Evolutionary conservation across 2,113 vertebrate species (phyloP).

Genomic region (Phoenicopterus ruber): DNA sequence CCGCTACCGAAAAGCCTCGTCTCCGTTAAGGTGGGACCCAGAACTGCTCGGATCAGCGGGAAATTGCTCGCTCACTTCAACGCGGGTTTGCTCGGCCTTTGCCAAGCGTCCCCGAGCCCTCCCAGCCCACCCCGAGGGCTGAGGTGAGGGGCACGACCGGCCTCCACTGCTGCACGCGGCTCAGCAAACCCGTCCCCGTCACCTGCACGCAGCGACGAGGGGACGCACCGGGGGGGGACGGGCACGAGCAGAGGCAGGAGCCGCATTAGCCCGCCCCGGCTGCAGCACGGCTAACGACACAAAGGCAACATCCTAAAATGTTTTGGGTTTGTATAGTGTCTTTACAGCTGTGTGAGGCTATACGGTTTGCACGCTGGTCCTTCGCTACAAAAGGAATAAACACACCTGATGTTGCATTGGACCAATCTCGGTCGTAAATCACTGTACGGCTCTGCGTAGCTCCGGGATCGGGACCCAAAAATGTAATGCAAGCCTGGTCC

Average conservation of each 20-base stretch:
- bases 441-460: accelerated
- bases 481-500: accelerated
- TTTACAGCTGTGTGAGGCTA: accelerated
- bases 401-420: too few species aligned
- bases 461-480: neutral
- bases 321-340: accelerated
- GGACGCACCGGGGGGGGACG: accelerated
- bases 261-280: accelerated
- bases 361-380: accelerated
- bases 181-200: neutral
- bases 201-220: neutral
- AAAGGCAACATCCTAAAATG: too few species aligned
- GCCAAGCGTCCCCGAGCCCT: neutral
- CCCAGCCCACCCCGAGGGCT: accelerated
- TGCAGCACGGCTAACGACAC: neutral
- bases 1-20: accelerated
- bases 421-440: accelerated
- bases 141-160: accelerated
- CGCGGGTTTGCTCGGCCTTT: neutral
- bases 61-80: accelerated
- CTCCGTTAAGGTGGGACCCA: neutral
- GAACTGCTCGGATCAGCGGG: neutral
- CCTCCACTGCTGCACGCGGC: accelerated
- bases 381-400: accelerated
- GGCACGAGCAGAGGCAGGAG: neutral